Evolutionary conservation across 2,113 vertebrate species (phyloP).

Genomic region (Rhabdornis inornatus): DNA sequence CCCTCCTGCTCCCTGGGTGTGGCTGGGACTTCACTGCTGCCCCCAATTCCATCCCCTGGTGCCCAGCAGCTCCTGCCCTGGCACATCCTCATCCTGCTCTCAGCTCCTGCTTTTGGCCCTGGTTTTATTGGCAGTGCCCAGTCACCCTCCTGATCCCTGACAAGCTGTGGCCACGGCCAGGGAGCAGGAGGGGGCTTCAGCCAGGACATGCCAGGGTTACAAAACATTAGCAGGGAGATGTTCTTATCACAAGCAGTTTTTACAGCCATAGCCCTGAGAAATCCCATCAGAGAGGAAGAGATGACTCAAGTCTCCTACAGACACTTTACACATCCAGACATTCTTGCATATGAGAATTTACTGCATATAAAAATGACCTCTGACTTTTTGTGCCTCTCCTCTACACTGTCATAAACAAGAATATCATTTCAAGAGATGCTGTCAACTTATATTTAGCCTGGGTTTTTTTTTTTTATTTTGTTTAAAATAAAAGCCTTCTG

Average conservation of each 20-base stretch:
- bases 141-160: not conserved
- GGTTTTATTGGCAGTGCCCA: rapidly evolving
- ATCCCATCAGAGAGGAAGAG: constrained; percentile 1
- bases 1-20: rapidly evolving
- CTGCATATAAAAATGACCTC: constrained; percentile 53
- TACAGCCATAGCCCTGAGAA: constrained; percentile 45
- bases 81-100: rapidly evolving
- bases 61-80: not conserved
- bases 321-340: constrained; percentile 60
- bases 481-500: constrained; percentile 40
- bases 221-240: not conserved
- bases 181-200: not conserved
- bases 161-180: not conserved
- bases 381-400: constrained; percentile 68
- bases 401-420: constrained; percentile 65
- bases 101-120: not conserved
- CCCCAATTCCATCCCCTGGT: rapidly evolving
- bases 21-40: not conserved
- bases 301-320: constrained; percentile 22
- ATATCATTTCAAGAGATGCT: constrained; percentile 55
- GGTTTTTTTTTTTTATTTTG: constrained; percentile 29
- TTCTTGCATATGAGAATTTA: constrained; percentile 40
- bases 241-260: constrained; percentile 42
- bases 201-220: not conserved
- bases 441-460: constrained; percentile 59